phyloP scores from a whole-genome alignment of 2,113 vertebrate species.

The Oreochromis aureus region DNA sequence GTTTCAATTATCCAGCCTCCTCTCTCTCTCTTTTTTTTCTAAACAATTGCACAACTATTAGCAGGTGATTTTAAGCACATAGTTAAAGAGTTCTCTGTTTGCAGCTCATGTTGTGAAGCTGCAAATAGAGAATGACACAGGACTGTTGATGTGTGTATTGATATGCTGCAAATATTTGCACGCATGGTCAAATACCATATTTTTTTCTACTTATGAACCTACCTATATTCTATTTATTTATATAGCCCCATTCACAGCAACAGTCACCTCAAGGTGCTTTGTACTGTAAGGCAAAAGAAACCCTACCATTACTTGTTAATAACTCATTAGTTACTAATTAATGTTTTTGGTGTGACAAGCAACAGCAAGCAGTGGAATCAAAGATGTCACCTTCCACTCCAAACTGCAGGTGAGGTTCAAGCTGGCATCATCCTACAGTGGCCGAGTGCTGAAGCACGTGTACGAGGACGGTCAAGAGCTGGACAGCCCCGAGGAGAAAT shows the following conservation, averaged over 20 bases:
- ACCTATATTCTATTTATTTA: not conserved
- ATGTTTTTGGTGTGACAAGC: not conserved
- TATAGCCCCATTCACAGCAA: not conserved
- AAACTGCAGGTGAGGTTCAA: constrained; percentile 81
- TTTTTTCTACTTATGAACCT: not conserved
- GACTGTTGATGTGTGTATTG: not conserved
- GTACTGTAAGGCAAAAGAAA: not conserved
- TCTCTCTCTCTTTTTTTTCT: not conserved
- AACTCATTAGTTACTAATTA: not conserved
- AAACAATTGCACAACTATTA: not conserved
- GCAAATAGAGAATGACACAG: not conserved
- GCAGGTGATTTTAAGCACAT: not conserved
- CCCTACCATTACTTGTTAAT: not conserved
- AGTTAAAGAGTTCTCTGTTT: not conserved
- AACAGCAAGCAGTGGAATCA: not conserved
- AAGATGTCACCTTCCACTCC: not conserved
- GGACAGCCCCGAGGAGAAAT: constrained; percentile 85
- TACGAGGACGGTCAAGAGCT: constrained; percentile 93
- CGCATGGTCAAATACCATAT: not conserved
- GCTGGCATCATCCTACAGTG: constrained; percentile 90
- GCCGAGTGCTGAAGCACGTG: constrained; percentile 90
- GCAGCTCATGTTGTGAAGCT: not conserved
- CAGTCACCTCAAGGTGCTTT: not conserved
- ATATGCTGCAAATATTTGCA: not conserved
- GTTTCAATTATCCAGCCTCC: not conserved